Evolutionary conservation across 2,113 vertebrate species (phyloP).

Genomic region (Lethenteron reissneri): DNA sequence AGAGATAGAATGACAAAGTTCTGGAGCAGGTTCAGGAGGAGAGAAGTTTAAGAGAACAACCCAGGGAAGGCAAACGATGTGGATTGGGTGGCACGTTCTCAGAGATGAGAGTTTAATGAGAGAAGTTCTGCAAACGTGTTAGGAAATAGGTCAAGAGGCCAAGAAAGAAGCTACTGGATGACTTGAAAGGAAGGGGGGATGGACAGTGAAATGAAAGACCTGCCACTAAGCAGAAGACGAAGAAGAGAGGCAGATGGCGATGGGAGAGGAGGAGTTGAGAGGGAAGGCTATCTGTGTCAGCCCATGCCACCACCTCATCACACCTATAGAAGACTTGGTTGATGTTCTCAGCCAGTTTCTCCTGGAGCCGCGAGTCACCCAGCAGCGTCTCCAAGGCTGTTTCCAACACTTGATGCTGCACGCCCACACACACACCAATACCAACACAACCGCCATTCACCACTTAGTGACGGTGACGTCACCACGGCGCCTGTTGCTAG

Average conservation of each 20-base stretch:
- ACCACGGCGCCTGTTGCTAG: no score
- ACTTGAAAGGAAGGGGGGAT: not conserved
- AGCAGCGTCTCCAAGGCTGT: conserved; percentile 3
- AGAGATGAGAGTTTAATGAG: no score
- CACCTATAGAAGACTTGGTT: conserved; percentile 5
- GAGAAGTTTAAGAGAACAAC: no score
- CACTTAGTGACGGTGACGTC: no score
- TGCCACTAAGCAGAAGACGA: not conserved
- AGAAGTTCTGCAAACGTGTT: not conserved
- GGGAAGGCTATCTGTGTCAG: not conserved
- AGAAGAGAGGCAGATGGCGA: not conserved
- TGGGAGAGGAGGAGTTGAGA: not conserved
- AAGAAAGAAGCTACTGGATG: not conserved
- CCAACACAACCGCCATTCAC: no score
- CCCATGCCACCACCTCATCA: not conserved
- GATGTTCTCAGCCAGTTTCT: conserved; percentile 6
- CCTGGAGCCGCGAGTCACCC: not conserved
- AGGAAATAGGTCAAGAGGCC: not conserved
- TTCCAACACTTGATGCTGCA: not conserved
- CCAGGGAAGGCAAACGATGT: no score
- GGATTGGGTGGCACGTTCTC: no score
- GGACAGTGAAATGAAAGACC: not conserved
- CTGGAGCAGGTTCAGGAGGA: no score
- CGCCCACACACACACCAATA: no score
- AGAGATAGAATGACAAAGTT: no score